phyloP scores from a whole-genome alignment of 2,113 vertebrate genomes.

The Nothoprocta pentlandii region DNA sequence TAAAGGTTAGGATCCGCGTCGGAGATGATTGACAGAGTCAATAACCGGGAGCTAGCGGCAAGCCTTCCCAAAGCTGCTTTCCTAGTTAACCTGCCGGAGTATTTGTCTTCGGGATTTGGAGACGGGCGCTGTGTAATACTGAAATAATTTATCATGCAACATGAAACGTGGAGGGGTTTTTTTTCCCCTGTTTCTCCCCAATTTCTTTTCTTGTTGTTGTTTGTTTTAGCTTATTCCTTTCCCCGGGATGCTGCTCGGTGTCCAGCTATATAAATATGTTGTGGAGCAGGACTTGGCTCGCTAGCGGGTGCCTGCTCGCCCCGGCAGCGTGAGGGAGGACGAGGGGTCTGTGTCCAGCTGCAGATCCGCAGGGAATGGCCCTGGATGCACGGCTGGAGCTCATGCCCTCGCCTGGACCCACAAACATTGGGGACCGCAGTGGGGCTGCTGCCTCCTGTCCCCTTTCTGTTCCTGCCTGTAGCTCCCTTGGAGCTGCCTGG shows the following conservation, averaged over 20 bases:
- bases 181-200: neutral
- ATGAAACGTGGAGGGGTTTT: neutral
- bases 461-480: too few species aligned
- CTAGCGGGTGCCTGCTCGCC: too few species aligned
- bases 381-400: too few species aligned
- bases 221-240: neutral
- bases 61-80: slow-evolving; percentile 37
- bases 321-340: too few species aligned
- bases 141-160: neutral
- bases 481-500: too few species aligned
- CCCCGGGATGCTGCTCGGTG: neutral
- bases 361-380: too few species aligned
- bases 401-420: too few species aligned
- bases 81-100: neutral
- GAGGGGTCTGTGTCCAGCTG: too few species aligned
- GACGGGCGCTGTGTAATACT: neutral
- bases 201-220: neutral
- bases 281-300: too few species aligned
- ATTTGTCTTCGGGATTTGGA: slow-evolving; percentile 36
- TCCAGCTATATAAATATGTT: neutral
- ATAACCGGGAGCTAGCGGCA: slow-evolving; percentile 1
- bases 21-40: neutral
- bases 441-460: too few species aligned
- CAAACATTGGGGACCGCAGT: too few species aligned
- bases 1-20: slow-evolving; percentile 1